phyloP scores from a whole-genome alignment of 2,797 vertebrate species.

The Anguilla anguilla region DNA sequence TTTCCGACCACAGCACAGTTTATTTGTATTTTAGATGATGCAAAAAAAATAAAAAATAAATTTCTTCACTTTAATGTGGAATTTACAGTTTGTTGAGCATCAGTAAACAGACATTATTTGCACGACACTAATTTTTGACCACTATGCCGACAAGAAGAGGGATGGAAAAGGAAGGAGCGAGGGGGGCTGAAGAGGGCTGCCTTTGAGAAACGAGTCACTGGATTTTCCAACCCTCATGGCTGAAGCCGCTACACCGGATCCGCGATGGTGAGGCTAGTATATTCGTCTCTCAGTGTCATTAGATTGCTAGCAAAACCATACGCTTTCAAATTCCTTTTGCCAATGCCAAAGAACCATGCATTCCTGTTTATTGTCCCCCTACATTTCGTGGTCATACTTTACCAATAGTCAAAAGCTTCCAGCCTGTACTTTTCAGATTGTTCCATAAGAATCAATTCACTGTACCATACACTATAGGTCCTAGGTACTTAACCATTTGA shows the following conservation, averaged over 20 bases:
- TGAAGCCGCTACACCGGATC: conserved; percentile 24
- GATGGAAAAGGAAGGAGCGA: conserved; percentile 14
- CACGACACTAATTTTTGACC: neutral
- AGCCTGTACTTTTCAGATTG: too few relatives aligned
- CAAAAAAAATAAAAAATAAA: too few relatives aligned
- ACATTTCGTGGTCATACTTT: neutral
- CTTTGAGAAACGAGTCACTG: conserved; percentile 12
- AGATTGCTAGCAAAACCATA: neutral
- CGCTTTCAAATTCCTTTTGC: neutral
- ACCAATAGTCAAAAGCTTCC: too few relatives aligned
- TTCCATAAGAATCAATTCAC: too few relatives aligned
- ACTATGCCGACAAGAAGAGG: neutral
- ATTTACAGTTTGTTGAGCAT: neutral
- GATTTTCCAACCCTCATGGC: conserved; percentile 42
- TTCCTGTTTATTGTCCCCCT: neutral
- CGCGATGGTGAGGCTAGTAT: conserved; percentile 41
- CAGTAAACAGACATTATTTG: neutral
- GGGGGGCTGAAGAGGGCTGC: neutral
- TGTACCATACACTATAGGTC: too few relatives aligned
- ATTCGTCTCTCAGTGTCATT: neutral
- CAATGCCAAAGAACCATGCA: neutral
- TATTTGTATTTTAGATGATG: too few relatives aligned
- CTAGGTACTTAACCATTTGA: too few relatives aligned
- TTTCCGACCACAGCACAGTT: too few relatives aligned
- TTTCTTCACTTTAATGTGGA: neutral